A percentile compares a stretch with the other conserved stretches of the same genome.
phyloP scores from a whole-genome alignment of 1,140 invertebrate genomes.

The Ceratosolen solmsi region DNA sequence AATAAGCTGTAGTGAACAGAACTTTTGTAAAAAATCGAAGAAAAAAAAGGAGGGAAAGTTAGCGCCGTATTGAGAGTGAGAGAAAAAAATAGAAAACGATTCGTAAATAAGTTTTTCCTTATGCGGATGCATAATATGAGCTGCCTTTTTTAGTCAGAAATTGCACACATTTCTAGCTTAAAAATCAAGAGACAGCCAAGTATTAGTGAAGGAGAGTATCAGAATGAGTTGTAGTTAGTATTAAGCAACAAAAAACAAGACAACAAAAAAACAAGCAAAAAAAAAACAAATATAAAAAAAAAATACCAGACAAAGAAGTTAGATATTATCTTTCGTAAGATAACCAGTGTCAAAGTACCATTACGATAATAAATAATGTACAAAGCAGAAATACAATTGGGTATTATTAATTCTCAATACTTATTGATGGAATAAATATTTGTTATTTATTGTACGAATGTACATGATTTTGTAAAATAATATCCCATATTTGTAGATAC shows the following conservation, averaged over 20 bases:
- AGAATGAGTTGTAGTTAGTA: no score
- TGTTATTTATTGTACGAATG: slow-evolving; percentile 43
- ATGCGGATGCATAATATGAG: slow-evolving; percentile 20
- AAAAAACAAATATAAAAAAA: slow-evolving; percentile 42
- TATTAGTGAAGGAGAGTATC: slow-evolving; percentile 21
- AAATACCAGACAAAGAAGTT: slow-evolving; percentile 47
- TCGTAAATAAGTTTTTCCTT: slow-evolving; percentile 38
- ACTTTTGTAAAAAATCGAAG: slow-evolving; percentile 43
- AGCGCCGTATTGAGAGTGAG: slow-evolving; percentile 11
- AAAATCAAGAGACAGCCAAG: slow-evolving; percentile 56
- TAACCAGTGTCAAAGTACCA: slow-evolving; percentile 72
- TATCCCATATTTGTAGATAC: slow-evolving; percentile 49
- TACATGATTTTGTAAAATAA: slow-evolving; percentile 52
- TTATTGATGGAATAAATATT: slow-evolving; percentile 49
- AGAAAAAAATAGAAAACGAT: background rate
- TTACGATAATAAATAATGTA: slow-evolving; percentile 72
- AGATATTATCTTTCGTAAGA: slow-evolving; percentile 74
- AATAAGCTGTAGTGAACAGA: slow-evolving; percentile 42
- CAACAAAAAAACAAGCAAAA: slow-evolving; percentile 38
- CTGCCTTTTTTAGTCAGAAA: slow-evolving; percentile 56
- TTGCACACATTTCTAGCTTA: slow-evolving; percentile 58
- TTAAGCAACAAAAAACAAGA: no score
- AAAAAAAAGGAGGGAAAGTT: slow-evolving; percentile 34
- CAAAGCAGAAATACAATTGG: slow-evolving; percentile 62
- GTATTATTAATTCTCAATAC: slow-evolving; percentile 39